Evolutionary conservation across 1,140 invertebrate species (phyloP), one percentile per base, ranked within the genome.

Genomic region (Magallana angulata): DNA sequence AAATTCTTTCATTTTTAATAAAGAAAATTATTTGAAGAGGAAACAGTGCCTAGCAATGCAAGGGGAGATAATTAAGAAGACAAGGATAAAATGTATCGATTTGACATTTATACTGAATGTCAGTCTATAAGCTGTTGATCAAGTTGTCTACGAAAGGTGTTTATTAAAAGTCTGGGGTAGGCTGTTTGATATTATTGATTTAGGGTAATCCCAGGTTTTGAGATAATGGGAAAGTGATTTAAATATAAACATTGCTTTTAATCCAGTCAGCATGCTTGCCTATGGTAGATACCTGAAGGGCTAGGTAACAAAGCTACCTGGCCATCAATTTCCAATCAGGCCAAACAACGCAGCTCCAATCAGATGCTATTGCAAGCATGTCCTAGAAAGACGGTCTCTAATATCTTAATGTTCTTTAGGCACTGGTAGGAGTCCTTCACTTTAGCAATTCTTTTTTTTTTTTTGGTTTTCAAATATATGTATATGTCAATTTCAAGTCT

Each of bases 161-260:
- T 76, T 76, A 76, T 76, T 76, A 76, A 76, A 76, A 76, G 68
- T 76, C 24, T 11, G 12, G 68, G 68, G 68, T 11, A 76, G 68
- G 36, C 68, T 76, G 68, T 76, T 76, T 30, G 68, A 76, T 76
- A 36, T 11, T 76, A 76, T 76, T 76, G 68, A 76, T 76, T 76
- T 76, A 76, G 24, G 68, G 68, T 76, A 76, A 76, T 76, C 68
- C 24, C 68, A 76, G 68, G 68, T 76, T 76, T 76, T 30, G 24
- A 76, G 68, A 76, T 76, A 76, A 76, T 76, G 68, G 68, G 68
- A 76, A 76, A 76, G 68, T 76, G 68, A 76, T 76, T 76, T 76
- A 76, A 76, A 76, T 76, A 76, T 76, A 76, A 76, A 76, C 68
- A 76, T 76, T 76, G 68, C 68, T 76, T 76, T 76, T 76, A 76